Evolutionary conservation across 2,113 vertebrate genomes (phyloP), one percentile per base, ranked within the genome.

Genomic region (Perognathus longimembris): DNA sequence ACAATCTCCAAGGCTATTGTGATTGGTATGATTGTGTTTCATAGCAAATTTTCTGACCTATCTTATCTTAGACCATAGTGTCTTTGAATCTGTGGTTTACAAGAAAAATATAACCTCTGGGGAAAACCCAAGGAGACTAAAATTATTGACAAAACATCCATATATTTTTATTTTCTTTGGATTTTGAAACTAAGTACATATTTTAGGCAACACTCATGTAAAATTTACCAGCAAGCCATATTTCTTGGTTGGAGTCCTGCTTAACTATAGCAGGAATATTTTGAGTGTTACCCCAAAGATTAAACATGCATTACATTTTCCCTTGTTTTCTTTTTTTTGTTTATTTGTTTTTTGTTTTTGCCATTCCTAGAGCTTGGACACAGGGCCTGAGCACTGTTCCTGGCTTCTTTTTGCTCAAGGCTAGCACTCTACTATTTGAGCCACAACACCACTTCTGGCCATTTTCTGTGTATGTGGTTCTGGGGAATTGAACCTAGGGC

Each of bases 271-370:
- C 12, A 50, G 10, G 50, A 2, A 0, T 26, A 59, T 40, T 73
- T 77, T 91, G 7, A 87, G 71, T 79, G n/a, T 40, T 20, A 30
- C 10, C 20, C 21, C 6, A 78, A 32, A 1, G 32, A 24, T 14
- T 14, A 57, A 94, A 89, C 30, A 42, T 40, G 20, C 7, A 38
- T 17, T 84, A 5, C 80, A 12, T 92, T 91, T 95, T 38, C 22
- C n/a, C 7, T 89, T 94, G 15, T 89, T 24, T 86, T 80, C 82
- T 24, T n/a, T n/a, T n/a, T n/a, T n/a, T n/a, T n/a, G n/a, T n/a
- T n/a, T n/a, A n/a, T n/a, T n/a, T n/a, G n/a, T n/a, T n/a, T n/a
- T n/a, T n/a, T n/a, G n/a, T n/a, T n/a, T n/a, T n/a, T n/a, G n/a
- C n/a, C n/a, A n/a, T n/a, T n/a, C n/a, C n/a, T n/a, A n/a, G n/a